A percentile compares a stretch with the other conserved stretches of the same genome.
Evolutionary conservation across 2,797 vertebrate species (phyloP).

Genomic region (Erithacus rubecula): DNA sequence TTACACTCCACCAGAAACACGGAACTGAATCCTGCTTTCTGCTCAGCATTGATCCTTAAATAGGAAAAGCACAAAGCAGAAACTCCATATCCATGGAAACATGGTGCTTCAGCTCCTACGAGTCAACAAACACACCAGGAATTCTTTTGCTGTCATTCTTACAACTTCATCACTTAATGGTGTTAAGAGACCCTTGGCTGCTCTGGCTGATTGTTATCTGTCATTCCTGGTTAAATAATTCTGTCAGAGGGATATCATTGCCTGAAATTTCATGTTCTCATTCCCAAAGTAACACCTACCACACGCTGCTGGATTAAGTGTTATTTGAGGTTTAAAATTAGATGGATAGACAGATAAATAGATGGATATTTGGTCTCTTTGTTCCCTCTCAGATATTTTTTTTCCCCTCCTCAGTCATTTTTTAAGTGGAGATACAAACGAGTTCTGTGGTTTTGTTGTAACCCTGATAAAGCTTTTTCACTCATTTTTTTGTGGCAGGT

Average conservation of each 20-base stretch:
- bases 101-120: constrained; percentile 15
- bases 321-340: neutral
- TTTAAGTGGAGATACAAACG: neutral
- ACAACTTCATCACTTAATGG: neutral
- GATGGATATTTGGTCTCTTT: neutral
- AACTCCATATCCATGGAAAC: constrained; percentile 63
- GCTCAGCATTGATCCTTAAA: constrained; percentile 36
- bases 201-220: constrained; percentile 12
- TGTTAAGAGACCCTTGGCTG: constrained; percentile 13
- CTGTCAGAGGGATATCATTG: neutral
- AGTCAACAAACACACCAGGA: constrained; percentile 22
- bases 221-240: neutral
- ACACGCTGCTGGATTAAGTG: neutral
- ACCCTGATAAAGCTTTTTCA: neutral
- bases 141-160: constrained; percentile 35
- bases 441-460: neutral
- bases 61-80: constrained; percentile 23
- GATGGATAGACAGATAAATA: neutral
- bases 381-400: neutral
- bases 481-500: neutral
- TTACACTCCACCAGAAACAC: neutral
- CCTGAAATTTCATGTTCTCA: neutral
- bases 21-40: neutral
- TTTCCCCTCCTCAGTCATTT: neutral
- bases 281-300: neutral